Conservation (phyloP, 2,113 vertebrate genomes). For the Sminthopsis crassicaudata region DNA sequence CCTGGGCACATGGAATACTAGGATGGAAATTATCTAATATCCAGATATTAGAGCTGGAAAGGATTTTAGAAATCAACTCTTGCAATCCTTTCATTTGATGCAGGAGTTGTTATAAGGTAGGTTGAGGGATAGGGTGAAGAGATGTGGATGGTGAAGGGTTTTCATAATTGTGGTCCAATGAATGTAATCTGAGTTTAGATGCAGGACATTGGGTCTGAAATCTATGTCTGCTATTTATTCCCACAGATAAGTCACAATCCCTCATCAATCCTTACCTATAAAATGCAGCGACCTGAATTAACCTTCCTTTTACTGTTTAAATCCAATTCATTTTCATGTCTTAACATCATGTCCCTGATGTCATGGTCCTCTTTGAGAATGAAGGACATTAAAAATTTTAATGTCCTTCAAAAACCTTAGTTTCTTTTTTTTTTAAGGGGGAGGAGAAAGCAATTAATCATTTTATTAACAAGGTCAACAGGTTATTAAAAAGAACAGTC, state of each 20-base stretch:
- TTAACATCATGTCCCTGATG: too few relatives aligned
- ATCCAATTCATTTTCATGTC: too few relatives aligned
- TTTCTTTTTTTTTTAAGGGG: too few relatives aligned
- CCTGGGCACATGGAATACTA: neutral
- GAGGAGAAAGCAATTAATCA: too few relatives aligned
- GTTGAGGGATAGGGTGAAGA: neutral
- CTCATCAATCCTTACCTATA: neutral
- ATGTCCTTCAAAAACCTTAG: too few relatives aligned
- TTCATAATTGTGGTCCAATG: neutral
- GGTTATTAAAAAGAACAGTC: too few relatives aligned
- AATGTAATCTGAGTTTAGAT: neutral
- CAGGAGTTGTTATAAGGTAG: neutral
- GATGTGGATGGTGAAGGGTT: neutral
- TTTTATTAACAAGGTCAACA: too few relatives aligned
- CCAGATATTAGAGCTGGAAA: neutral
- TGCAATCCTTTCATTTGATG: neutral
- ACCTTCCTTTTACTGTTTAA: neutral
- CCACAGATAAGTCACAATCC: neutral
- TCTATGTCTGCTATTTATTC: neutral
- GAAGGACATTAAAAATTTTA: too few relatives aligned
- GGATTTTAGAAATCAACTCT: neutral
- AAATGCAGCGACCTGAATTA: neutral
- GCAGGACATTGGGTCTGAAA: neutral
- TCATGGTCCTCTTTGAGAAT: too few relatives aligned
- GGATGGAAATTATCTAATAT: neutral